Base-by-base conservation (phyloP, 2,888 invertebrate species). In the Caenorhabditis sp. region DNA sequence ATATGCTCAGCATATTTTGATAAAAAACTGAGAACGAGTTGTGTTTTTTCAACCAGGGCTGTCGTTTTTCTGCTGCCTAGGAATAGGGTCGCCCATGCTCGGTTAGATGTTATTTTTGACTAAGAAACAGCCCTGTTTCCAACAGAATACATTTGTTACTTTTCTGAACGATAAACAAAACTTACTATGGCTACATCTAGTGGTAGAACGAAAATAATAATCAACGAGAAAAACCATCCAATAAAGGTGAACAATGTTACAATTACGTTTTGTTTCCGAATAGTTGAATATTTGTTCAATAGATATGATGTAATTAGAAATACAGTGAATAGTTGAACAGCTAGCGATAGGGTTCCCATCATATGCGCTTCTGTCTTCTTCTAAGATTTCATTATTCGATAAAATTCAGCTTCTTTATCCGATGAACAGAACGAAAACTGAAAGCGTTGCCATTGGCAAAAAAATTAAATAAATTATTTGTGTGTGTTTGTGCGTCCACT, bases 141-240 rank as follows among this genome's bases (percentile, higher is more conserved):
- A n/a, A n/a, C n/a, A n/a, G n/a, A n/a, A n/a, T n/a, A n/a, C n/a
- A n/a, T n/a, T n/a, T n/a, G n/a, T n/a, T n/a, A n/a, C n/a, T n/a
- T n/a, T n/a, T n/a, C n/a, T n/a, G n/a, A n/a, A n/a, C n/a, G n/a
- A n/a, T n/a, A n/a, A n/a, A n/a, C n/a, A 17, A 50, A 64, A 70
- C 68, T 78, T 21, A 81, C 78, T 87, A 95, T 93, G 73, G 96
- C 95, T 57, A 99, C 94, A 91, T 99, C 99, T 87, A 97, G 89
- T 19, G 99, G 99, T 84, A 99, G 91, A 62, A 97, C 93, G 88
- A 97, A 96, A 88, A 99, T 94, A 88, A 97, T 99, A 85, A 97
- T 91, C 89, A 99, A 93, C 36, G 97, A 97, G 90, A 99, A 99
- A 89, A 95, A 97, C 99, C 99, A 99, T 76, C 97, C 95, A 81